Evolutionary conservation across 1,140 invertebrate genomes (phyloP).

Genomic region (Zaprionus kolodkinae): DNA sequence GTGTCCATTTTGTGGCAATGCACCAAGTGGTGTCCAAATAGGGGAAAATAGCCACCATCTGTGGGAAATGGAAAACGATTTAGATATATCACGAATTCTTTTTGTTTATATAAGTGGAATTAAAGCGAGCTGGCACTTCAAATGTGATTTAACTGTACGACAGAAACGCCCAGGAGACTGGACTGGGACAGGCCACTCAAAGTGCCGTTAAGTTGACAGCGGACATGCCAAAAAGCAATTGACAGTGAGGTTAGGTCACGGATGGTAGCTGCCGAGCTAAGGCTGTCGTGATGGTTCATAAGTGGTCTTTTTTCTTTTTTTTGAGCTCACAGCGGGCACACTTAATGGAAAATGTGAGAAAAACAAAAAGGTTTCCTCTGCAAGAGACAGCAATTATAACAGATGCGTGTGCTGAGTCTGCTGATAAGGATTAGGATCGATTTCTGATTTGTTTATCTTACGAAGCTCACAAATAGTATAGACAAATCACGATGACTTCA

Average conservation of each 20-base stretch:
- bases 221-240: constrained; percentile 38
- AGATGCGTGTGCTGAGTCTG: not conserved
- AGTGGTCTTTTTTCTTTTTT: not conserved
- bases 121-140: constrained; percentile 21
- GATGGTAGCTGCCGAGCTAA: not conserved
- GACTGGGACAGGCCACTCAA: constrained; percentile 12
- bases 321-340: constrained; percentile 4
- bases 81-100: not conserved
- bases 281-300: not conserved
- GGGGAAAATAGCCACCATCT: constrained; percentile 96
- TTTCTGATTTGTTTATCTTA: not conserved
- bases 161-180: not conserved
- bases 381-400: constrained; percentile 7
- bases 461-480: not conserved
- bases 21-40: constrained; percentile 92
- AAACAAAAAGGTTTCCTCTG: constrained; percentile 1
- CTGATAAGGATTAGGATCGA: not conserved
- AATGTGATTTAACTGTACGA: constrained; percentile 20
- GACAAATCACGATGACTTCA: not conserved
- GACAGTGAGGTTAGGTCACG: constrained; percentile 23
- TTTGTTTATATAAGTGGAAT: constrained; percentile 8
- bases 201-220: constrained; percentile 47
- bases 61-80: constrained; percentile 19
- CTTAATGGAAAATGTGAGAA: constrained; percentile 7
- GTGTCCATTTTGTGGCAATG: constrained; percentile 95